Base-by-base conservation (phyloP, 2,797 vertebrate genomes). In the Mormyrops boulengeri region DNA sequence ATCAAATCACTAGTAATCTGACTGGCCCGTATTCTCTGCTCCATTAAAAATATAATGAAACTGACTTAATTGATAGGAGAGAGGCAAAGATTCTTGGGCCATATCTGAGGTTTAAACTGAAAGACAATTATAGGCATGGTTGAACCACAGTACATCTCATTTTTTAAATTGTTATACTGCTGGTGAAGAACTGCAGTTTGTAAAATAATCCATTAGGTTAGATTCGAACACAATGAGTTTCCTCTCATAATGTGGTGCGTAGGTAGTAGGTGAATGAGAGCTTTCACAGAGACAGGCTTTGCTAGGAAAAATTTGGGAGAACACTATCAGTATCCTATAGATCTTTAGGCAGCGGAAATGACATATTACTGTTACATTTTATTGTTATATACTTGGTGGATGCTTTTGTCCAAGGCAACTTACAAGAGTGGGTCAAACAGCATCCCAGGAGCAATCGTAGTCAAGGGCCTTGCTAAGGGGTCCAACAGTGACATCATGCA, bases 21-120 rank as follows among this genome's bases (percentile, higher is more conserved):
- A 52, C 22, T 52, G 44, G 19, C 4, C 82, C 4, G 7, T 85
- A 52, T 30, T 85, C 47, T 85, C 82, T 14, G 82, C 82, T 85
- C 82, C 22, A 85, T 85, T 49, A 52, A 85, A 85, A 30, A 30
- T 49, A 50, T 85, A 85, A 52, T 52, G 82, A 85, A 85, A 85
- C 22, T 49, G 49, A 85, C n/a, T 52, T 52, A 52, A 85, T 26
- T 52, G 47, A 85, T 22, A 52, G 47, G n/a, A 52, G n/a, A 22
- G 80, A 44, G n/a, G 44, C 47, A 85, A 85, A 2, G 47, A 85
- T 26, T 85, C 9, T 49, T 47, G 44, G 19, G 44, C 9, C 22
- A 85, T 52, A 85, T 52, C 26, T 49, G n/a, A 22, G 41, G 47
- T 85, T 85, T 22, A 85, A 85, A 85, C 82, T 52, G 82, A 47